Evolutionary conservation across 2,888 invertebrate genomes (phyloP).

Genomic region (Plebejus anna): DNA sequence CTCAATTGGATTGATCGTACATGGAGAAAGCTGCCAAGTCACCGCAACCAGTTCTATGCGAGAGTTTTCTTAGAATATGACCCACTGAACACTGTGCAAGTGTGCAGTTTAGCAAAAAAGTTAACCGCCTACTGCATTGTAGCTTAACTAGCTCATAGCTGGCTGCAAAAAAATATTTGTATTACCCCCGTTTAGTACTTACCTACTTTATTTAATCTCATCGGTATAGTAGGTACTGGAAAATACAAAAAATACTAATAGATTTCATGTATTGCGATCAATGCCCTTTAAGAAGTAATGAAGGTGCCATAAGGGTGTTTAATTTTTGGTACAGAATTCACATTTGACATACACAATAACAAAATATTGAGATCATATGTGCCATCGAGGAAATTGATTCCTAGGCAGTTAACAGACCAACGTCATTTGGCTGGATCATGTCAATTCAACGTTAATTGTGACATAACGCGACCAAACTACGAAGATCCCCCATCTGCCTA

Average conservation of each 20-base stretch:
- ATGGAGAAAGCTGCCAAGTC: conserved; percentile 40
- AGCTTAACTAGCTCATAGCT: not conserved
- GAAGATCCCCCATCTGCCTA: too few relatives aligned
- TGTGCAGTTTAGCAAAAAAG: conserved; percentile 35
- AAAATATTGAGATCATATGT: not conserved
- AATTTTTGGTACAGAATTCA: not conserved
- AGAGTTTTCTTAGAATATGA: conserved; percentile 47
- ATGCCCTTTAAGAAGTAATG: not conserved
- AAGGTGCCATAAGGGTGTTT: not conserved
- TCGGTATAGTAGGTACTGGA: not conserved
- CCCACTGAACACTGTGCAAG: conserved; percentile 45
- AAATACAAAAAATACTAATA: not conserved
- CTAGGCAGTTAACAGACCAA: too few relatives aligned
- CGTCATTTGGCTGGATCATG: too few relatives aligned
- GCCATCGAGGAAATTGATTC: too few relatives aligned
- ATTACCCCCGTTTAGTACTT: not conserved
- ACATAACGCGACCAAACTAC: too few relatives aligned
- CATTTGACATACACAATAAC: not conserved
- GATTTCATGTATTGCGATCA: not conserved
- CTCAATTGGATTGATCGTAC: conserved; percentile 29
- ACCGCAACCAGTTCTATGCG: conserved; percentile 46
- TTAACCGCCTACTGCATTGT: conserved; percentile 16
- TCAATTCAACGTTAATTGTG: too few relatives aligned
- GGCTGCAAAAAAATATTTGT: not conserved
- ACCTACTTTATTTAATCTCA: too few relatives aligned